Evolutionary conservation across 2,113 vertebrate genomes (phyloP), one percentile per base, ranked within the genome.

Genomic region (Ictidomys tridecemlineatus): DNA sequence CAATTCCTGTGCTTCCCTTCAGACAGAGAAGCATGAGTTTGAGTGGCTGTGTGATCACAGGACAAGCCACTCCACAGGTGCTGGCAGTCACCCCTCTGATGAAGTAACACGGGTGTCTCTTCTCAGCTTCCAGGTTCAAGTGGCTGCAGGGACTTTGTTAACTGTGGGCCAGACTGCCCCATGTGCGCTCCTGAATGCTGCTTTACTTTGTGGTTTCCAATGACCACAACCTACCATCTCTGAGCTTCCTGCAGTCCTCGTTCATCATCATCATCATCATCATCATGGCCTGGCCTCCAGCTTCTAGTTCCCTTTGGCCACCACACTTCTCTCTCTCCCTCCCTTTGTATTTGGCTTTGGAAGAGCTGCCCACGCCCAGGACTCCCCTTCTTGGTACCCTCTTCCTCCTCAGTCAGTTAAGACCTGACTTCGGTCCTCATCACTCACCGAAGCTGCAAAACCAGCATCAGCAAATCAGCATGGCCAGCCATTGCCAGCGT

Each of bases 401-500:
- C 65, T 72, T 77, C 30, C n/a, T 18, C 28, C n/a, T 78, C n/a
- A 32, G 3, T 39, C 85, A 51, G 12, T 5, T 6, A 26, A 20
- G 39, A 10, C 6, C 61, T 14, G 58, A 7, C 65, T 34, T 53
- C n/a, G 0, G 22, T 37, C 11, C 22, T 91, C 34, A 1, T 5
- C 24, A 12, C 17, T 53, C 10, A 17, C 6, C 0, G 16, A 94
- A 85, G 28, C 32, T 48, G 42, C 26, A 48, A 20, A 26, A 10
- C 56, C 8, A 2, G 63, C 67, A 4, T 0, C 1, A 14, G 20
- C 18, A 32, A 37, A 6, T 28, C 22, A 28, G 16, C n/a, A 0
- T 20, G 12, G 65, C 61, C 0, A 0, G 1, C 4, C 7, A 5
- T 18, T 3, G 0, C 70, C n/a, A 34, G 3, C n/a, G 22, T 18